Conservation (phyloP, 2,113 vertebrate genomes). For the Paraplagusia blochii region DNA sequence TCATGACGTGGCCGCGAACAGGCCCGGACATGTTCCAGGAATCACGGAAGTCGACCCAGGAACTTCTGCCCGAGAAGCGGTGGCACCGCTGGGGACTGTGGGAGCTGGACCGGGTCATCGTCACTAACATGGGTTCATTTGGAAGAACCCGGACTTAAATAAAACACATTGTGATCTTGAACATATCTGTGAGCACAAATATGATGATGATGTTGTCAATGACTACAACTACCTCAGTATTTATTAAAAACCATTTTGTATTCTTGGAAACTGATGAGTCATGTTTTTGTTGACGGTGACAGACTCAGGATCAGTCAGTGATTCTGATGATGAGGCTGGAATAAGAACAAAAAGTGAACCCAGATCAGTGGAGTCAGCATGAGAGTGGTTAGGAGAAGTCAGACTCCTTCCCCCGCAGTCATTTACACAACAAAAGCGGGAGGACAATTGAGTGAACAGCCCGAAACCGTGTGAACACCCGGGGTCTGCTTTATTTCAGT, state of each 20-base stretch:
- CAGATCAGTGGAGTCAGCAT: too few species aligned
- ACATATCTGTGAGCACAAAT: not conserved
- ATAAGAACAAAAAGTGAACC: too few species aligned
- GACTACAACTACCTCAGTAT: constrained; percentile 66
- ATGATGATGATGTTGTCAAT: not conserved
- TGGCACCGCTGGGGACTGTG: not conserved
- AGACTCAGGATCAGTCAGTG: not conserved
- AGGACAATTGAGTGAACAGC: constrained; percentile 27
- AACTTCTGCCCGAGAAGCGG: constrained; percentile 20
- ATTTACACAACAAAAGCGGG: constrained; percentile 57
- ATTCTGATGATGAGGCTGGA: too few species aligned
- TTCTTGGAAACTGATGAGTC: constrained; percentile 1
- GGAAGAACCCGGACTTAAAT: not conserved
- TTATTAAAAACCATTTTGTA: constrained; percentile 62
- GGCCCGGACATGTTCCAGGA: constrained; percentile 3
- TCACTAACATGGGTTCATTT: not conserved
- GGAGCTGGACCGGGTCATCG: constrained; percentile 11
- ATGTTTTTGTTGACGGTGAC: not conserved
- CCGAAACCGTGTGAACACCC: constrained; percentile 8
- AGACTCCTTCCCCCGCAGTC: constrained; percentile 34
- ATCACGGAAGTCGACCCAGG: constrained; percentile 12
- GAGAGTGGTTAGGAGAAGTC: constrained; percentile 28
- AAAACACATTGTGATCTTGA: not conserved
- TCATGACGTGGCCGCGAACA: not conserved
- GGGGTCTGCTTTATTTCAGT: not conserved